Evolutionary conservation across 92 coral and sea anemone genomes (phyloP), one percentile per base, ranked within the genome.

Genomic region (Paragorgia papillata): DNA sequence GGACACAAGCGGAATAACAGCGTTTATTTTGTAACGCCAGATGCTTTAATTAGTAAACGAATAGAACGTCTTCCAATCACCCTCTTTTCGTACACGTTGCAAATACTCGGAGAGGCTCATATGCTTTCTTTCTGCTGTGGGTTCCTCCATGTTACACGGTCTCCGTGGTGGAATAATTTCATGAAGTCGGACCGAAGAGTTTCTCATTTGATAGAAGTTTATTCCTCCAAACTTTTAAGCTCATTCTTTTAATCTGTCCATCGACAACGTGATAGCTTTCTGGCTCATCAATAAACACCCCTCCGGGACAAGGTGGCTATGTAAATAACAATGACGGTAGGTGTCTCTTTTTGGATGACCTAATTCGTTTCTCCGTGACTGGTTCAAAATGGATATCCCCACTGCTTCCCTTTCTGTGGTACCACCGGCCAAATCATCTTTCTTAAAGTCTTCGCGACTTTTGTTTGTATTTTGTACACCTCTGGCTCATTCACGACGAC

Each of bases 281-380:
- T 3, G 85, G 85, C 15, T 58, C 64, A 14, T 43, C 43, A 1
- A 44, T 29, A 39, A 81, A 81, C 30, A 81, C 85, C 14, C 85
- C 85, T 29, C 85, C 85, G 18, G 85, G 74, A 26, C 71, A 60
- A 43, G 35, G 27, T n/a, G 0, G 74, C 74, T 37, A 76, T 43
- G 15, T 68, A 62, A 9, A 76, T 62, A 22, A 62, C 82, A 43
- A 76, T 62, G 3, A 76, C 48, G 26, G 14, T n/a, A 76, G 44
- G 66, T 27, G 27, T 40, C 74, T 3, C 74, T 43, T 35, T 34
- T 76, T 59, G 57, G 62, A 25, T 43, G 33, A 18, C 40, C 62
- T 4, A 15, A 19, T 12, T 63, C 30, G 60, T 62, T 66, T 18
- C 13, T 0, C n/a, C n/a, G n/a, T n/a, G 1, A 76, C 82, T 17